Percentiles rank a stretch among this genome's conserved stretches.
These are phyloP conservation scores for Hystrix brachyura DNA, from an alignment of 2,113 vertebrate species.

Conservation along the genomic window DNA sequence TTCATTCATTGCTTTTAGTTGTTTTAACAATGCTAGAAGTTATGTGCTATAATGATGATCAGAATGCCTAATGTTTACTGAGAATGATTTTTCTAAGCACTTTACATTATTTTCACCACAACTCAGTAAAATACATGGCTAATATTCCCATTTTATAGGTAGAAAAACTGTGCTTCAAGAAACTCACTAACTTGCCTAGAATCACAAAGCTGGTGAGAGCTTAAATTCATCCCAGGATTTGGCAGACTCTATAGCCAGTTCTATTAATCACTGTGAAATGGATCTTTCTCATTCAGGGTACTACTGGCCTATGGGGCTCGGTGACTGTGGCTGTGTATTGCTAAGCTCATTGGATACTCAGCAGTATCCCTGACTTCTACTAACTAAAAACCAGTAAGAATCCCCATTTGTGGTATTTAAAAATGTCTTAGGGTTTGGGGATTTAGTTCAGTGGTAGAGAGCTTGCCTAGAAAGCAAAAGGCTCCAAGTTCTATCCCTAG, in stretches of 20 bases:
- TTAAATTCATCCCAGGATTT: neutral
- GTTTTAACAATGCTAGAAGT: neutral
- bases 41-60: neutral
- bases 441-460: too few relatives aligned
- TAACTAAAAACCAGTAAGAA: neutral
- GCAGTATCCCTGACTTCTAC: neutral
- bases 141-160: neutral
- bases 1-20: conserved; percentile 8
- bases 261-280: neutral
- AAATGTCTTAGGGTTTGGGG: too few relatives aligned
- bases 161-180: neutral
- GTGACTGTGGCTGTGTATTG: neutral
- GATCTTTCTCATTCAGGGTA: neutral
- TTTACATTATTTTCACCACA: neutral
- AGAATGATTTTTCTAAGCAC: neutral
- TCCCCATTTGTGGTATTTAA: neutral
- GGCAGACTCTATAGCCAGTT: neutral
- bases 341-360: neutral
- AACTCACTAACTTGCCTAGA: neutral
- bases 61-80: neutral
- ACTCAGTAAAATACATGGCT: neutral
- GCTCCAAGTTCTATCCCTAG: too few relatives aligned
- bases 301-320: neutral
- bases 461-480: too few relatives aligned
- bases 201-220: neutral